Evolutionary conservation across 2,888 invertebrate species (phyloP).

Genomic region (Ochropacha duplaris): DNA sequence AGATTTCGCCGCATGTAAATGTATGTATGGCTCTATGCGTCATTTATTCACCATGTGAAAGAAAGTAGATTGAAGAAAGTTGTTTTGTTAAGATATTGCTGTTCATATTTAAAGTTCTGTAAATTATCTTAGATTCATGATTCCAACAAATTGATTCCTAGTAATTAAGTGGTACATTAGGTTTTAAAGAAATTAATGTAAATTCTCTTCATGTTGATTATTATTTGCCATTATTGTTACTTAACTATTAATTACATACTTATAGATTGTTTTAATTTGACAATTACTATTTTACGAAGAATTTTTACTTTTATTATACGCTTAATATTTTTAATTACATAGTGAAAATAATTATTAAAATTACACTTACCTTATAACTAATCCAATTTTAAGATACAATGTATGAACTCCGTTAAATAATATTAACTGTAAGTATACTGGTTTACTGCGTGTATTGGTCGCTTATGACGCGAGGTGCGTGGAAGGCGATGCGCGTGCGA

Average conservation of each 20-base stretch:
- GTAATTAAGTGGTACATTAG: not conserved
- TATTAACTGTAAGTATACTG: not conserved
- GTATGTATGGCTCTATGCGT: not conserved
- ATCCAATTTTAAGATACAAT: not conserved
- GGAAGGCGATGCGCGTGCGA: slow-evolving; percentile 15
- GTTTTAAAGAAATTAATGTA: not conserved
- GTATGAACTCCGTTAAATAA: not conserved
- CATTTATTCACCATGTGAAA: slow-evolving; percentile 5
- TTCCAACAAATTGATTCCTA: not conserved
- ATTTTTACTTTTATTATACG: too few relatives aligned
- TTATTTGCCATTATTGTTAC: too few relatives aligned
- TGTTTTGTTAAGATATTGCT: slow-evolving; percentile 6
- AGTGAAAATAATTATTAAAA: not conserved
- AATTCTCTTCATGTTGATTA: too few relatives aligned
- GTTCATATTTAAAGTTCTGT: not conserved
- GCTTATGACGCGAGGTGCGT: not conserved
- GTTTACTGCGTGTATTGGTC: not conserved
- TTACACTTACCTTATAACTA: not conserved
- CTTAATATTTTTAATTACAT: not conserved
- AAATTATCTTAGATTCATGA: not conserved
- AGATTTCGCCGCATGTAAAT: not conserved
- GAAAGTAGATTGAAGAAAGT: slow-evolving; percentile 25
- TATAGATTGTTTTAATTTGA: too few relatives aligned
- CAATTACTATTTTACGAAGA: too few relatives aligned
- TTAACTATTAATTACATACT: too few relatives aligned